Percentiles rank a stretch among this genome's conserved stretches.
Conservation (phyloP, 1,140 invertebrate genomes). For the Lucilia cuprina region DNA sequence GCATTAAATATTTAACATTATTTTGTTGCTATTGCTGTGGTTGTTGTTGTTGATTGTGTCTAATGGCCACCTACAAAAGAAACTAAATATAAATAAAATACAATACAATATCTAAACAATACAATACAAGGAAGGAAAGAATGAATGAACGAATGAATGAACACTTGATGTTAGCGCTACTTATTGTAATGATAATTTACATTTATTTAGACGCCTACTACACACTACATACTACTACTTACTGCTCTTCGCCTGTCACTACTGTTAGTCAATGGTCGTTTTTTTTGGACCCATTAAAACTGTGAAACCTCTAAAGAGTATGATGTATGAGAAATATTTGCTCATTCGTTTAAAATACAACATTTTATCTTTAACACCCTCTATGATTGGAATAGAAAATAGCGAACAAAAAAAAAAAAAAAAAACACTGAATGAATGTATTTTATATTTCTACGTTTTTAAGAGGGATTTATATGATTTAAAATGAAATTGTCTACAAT, state of each 20-base stretch:
- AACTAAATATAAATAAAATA: neutral
- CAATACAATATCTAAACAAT: neutral
- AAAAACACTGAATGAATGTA: neutral
- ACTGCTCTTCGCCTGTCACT: too few relatives aligned
- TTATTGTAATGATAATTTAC: neutral
- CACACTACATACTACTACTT: too few relatives aligned
- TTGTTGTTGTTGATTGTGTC: too few relatives aligned
- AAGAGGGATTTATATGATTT: conserved; percentile 6
- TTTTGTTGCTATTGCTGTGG: neutral
- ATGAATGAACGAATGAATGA: too few relatives aligned
- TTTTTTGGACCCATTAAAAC: neutral
- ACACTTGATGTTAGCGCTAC: neutral
- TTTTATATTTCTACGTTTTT: neutral
- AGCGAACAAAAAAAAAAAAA: too few relatives aligned
- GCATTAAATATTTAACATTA: neutral
- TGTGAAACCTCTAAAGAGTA: neutral
- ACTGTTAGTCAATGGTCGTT: neutral
- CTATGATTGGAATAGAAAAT: too few relatives aligned
- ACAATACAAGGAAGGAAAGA: neutral
- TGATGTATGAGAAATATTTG: neutral
- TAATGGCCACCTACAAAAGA: conserved; percentile 10
- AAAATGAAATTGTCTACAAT: conserved; percentile 11
- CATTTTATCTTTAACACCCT: conserved; percentile 9
- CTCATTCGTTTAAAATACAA: neutral
- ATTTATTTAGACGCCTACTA: neutral